These are phyloP conservation scores for Macrobrachium nipponense DNA, from an alignment of 1,140 invertebrate genomes.

Conservation along the genomic window DNA sequence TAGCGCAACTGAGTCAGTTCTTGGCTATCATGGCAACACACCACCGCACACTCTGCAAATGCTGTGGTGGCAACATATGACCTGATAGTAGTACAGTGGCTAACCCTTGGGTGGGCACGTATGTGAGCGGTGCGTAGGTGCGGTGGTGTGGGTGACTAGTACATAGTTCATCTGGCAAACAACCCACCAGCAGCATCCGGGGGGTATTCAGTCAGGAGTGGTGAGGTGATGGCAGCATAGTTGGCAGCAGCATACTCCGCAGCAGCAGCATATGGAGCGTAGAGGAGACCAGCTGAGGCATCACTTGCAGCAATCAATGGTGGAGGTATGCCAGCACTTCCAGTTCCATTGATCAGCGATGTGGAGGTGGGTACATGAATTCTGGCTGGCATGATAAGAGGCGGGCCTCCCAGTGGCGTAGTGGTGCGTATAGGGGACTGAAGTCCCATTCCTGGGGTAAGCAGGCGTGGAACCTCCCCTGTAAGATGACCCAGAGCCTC, in stretches of 20 bases:
- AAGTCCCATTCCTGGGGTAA: conserved; percentile 67
- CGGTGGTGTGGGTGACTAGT: conserved; percentile 59
- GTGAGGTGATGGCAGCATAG: conserved; percentile 85
- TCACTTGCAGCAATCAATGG: conserved; percentile 76
- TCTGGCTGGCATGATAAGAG: conserved; percentile 87
- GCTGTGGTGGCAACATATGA: conserved; percentile 45
- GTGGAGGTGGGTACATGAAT: conserved; percentile 81
- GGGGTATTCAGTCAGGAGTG: conserved; percentile 81
- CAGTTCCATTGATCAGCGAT: conserved; percentile 75
- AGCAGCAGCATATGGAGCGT: conserved; percentile 78
- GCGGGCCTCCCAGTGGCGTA: conserved; percentile 78
- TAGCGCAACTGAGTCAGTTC: conserved; percentile 40
- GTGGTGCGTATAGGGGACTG: conserved; percentile 66
- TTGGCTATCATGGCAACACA: conserved; percentile 47
- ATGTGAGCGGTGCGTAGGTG: conserved; percentile 50
- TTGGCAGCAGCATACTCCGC: conserved; percentile 75
- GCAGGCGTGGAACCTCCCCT: conserved; percentile 72
- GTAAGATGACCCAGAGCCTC: conserved; percentile 72
- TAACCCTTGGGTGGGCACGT: conserved; percentile 42
- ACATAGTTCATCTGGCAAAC: conserved; percentile 71
- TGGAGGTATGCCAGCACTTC: conserved; percentile 77
- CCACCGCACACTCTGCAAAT: conserved; percentile 55
- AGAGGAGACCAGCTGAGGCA: conserved; percentile 78
- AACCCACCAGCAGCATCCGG: conserved; percentile 92
- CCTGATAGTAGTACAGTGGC: conserved; percentile 41